phyloP scores from a whole-genome alignment of 2,888 invertebrate genomes.

The Gari tellinella region DNA sequence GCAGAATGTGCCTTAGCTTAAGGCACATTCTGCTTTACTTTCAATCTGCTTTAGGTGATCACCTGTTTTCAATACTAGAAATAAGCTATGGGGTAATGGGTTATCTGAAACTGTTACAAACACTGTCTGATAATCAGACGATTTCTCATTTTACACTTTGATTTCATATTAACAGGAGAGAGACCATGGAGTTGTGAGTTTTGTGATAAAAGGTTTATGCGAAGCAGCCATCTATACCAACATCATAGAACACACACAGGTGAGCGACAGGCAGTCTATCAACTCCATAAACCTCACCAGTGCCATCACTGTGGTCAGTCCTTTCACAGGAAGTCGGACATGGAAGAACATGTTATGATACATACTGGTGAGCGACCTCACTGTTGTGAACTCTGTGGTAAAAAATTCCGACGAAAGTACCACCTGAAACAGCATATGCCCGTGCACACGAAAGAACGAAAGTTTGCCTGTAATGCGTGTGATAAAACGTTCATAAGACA shows the following conservation, averaged over 20 bases:
- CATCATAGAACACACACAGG: constrained; percentile 22
- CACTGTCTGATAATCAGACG: too few relatives aligned
- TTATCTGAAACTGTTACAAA: too few relatives aligned
- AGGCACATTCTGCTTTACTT: too few relatives aligned
- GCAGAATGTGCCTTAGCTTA: too few relatives aligned
- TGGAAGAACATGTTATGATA: constrained; percentile 24
- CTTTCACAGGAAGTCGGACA: constrained; percentile 25
- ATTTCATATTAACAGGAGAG: constrained; percentile 6
- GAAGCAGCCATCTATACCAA: constrained; percentile 25
- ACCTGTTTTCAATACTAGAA: too few relatives aligned
- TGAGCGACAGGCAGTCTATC: constrained; percentile 23
- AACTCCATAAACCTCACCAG: constrained; percentile 16
- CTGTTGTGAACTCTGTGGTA: constrained; percentile 7
- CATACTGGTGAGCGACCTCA: constrained; percentile 14
- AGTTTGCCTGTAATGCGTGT: constrained; percentile 17
- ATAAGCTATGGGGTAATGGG: too few relatives aligned
- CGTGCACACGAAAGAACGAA: constrained; percentile 15
- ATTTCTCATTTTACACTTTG: too few relatives aligned
- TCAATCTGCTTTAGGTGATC: too few relatives aligned
- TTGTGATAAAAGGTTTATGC: constrained; percentile 17
- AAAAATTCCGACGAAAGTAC: constrained; percentile 14
- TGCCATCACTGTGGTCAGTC: constrained; percentile 12
- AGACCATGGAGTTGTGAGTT: constrained; percentile 20
- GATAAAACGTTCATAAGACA: constrained; percentile 23
- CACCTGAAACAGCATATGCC: constrained; percentile 26